phyloP scores from a whole-genome alignment of 2,113 vertebrate genomes.

The Camelus dromedarius region DNA sequence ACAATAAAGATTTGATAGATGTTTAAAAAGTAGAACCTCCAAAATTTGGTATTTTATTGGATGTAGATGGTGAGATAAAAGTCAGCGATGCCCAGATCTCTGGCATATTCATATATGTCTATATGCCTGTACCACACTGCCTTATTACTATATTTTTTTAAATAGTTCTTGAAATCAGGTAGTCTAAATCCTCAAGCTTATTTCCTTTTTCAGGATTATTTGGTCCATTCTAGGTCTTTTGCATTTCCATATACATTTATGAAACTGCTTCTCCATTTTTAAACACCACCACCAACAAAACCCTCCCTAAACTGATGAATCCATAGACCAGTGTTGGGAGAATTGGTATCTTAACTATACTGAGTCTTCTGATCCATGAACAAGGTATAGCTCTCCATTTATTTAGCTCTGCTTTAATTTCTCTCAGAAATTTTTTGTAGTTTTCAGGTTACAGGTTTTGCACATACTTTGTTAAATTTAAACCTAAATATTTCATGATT shows the following conservation, averaged over 20 bases:
- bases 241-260: neutral
- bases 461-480: neutral
- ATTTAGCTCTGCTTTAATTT: neutral
- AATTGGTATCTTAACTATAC: neutral
- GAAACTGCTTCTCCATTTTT: neutral
- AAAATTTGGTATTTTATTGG: neutral
- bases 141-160: neutral
- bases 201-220: neutral
- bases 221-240: neutral
- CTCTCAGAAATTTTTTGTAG: neutral
- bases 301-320: neutral
- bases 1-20: neutral
- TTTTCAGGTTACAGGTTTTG: neutral
- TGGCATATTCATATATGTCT: neutral
- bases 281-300: neutral
- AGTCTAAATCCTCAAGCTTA: neutral
- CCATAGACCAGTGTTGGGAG: neutral
- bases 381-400: neutral
- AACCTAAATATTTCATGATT: neutral
- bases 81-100: neutral
- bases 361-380: neutral
- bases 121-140: neutral
- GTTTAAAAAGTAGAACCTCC: neutral
- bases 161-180: neutral
- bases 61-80: neutral